These are phyloP conservation scores for Cuculus canorus DNA, from an alignment of 2,797 vertebrate genomes.

Conservation along the genomic window DNA sequence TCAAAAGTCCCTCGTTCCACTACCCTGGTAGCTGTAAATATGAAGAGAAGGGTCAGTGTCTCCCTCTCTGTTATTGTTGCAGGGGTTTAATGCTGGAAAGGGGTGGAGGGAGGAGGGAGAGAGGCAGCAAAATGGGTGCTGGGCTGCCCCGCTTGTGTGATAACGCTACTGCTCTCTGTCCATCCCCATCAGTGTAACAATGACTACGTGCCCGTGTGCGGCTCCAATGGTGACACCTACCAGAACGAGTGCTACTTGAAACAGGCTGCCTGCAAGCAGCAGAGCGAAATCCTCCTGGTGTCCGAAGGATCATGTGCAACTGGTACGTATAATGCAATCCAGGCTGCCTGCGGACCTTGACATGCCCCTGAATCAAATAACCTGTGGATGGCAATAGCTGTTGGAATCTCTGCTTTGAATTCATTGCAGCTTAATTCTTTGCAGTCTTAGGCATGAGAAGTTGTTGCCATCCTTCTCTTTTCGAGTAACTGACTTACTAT, in stretches of 20 bases:
- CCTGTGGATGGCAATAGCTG: background rate
- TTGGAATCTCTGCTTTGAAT: background rate
- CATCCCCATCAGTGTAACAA: slow-evolving; percentile 87
- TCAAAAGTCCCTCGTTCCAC: background rate
- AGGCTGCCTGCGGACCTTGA: background rate
- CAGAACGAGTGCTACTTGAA: slow-evolving; percentile 97
- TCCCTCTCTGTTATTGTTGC: background rate
- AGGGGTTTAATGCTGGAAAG: background rate
- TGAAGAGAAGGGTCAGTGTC: background rate
- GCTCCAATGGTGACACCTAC: slow-evolving; percentile 98
- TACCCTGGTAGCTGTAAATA: background rate
- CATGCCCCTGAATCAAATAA: background rate
- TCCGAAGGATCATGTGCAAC: slow-evolving; percentile 94
- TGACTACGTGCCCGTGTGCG: slow-evolving; percentile 96
- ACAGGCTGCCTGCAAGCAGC: slow-evolving; percentile 96
- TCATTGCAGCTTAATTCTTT: background rate
- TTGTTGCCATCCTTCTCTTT: background rate
- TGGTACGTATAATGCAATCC: slow-evolving; percentile 78
- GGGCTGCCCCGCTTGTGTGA: background rate
- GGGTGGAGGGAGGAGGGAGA: background rate
- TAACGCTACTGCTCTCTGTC: background rate
- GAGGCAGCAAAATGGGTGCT: background rate
- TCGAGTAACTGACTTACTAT: background rate
- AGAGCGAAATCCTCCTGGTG: slow-evolving; percentile 93
- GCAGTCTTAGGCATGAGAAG: background rate